These are phyloP conservation scores for Cydia amplana DNA, from an alignment of 1,140 invertebrate species.

Conservation along the genomic window DNA sequence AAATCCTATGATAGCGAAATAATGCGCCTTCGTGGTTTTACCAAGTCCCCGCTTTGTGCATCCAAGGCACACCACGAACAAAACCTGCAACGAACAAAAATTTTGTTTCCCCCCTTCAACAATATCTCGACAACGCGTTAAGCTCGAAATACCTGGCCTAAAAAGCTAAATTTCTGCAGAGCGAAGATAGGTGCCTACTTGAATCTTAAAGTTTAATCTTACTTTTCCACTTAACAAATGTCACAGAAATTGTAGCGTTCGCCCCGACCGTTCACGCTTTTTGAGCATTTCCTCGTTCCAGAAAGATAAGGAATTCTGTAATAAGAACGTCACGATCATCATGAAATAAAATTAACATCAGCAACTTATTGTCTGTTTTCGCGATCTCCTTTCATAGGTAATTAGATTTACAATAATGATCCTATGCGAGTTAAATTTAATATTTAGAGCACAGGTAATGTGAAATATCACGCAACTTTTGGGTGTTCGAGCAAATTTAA, in stretches of 20 bases:
- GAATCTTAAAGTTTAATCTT: conserved; percentile 26
- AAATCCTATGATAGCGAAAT: not conserved
- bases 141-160: conserved; percentile 31
- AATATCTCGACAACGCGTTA: conserved; percentile 16
- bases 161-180: conserved; percentile 29
- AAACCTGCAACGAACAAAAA: conserved; percentile 37
- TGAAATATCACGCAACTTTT: too few species aligned
- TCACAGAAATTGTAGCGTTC: conserved; percentile 30
- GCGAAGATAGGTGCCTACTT: not conserved
- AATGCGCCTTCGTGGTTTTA: conserved; percentile 35
- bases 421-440: too few species aligned
- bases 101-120: conserved; percentile 17
- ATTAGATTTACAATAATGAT: not conserved
- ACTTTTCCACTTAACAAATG: not conserved
- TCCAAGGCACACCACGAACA: conserved; percentile 22
- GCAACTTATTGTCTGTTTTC: not conserved
- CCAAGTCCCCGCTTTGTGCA: conserved; percentile 33
- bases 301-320: conserved; percentile 24
- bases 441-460: too few species aligned
- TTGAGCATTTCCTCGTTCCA: conserved; percentile 20
- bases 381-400: not conserved
- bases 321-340: not conserved
- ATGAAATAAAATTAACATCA: conserved; percentile 18
- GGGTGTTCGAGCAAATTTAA: too few species aligned
- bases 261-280: conserved; percentile 19